These are phyloP conservation scores for Sapayoa aenigma DNA, from an alignment of 2,113 vertebrate species.

Conservation along the genomic window DNA sequence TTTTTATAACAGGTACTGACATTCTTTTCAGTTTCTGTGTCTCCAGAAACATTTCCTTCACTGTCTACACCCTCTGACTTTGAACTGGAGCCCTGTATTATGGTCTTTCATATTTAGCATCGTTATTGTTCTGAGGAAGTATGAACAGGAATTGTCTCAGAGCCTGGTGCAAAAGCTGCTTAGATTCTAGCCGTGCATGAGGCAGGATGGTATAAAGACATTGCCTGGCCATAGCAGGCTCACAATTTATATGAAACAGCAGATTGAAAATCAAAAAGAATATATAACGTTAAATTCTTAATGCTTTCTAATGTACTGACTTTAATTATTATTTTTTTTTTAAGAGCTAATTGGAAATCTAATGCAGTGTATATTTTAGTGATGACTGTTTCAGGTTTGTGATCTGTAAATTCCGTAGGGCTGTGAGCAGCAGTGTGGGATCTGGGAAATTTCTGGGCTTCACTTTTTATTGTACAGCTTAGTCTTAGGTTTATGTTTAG, in stretches of 20 bases:
- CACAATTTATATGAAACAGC: not conserved
- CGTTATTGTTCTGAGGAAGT: not conserved
- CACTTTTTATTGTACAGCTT: not conserved
- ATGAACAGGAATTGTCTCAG: not conserved
- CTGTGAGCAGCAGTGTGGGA: not conserved
- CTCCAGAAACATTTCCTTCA: not conserved
- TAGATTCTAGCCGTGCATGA: not conserved
- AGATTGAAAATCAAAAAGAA: not conserved
- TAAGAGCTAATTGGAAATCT: not conserved
- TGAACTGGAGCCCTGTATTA: not conserved
- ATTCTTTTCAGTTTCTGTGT: not conserved
- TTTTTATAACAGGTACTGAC: slow-evolving; percentile 86
- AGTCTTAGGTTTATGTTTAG: not conserved
- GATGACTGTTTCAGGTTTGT: not conserved
- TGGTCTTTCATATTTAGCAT: not conserved
- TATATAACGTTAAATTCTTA: not conserved
- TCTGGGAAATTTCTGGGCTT: not conserved
- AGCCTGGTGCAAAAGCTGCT: not conserved
- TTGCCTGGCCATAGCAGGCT: not conserved
- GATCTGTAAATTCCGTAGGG: not conserved
- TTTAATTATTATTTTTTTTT: not conserved
- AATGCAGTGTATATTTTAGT: not conserved
- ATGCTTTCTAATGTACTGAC: not conserved
- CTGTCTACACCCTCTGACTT: not conserved
- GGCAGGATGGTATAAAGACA: not conserved